These are phyloP conservation scores for Yponomeuta malinellus DNA, from an alignment of 2,888 invertebrate species.

Conservation along the genomic window DNA sequence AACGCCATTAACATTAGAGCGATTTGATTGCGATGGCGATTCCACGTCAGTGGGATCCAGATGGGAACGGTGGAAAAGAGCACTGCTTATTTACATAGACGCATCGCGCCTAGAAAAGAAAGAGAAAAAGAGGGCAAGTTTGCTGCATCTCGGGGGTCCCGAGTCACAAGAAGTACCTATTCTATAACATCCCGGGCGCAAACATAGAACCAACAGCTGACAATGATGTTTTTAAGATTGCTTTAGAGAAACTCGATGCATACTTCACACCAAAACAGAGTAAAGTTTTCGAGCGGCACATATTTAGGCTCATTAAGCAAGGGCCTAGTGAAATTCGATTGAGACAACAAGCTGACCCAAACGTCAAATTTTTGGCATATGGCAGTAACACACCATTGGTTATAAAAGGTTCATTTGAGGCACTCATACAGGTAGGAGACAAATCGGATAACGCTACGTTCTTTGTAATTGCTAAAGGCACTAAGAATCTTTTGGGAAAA, in stretches of 20 bases:
- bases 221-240: conserved; percentile 15
- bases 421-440: not conserved
- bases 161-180: conserved; percentile 27
- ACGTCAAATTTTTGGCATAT: not conserved
- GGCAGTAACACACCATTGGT: conserved; percentile 7
- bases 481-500: conserved; percentile 15
- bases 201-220: conserved; percentile 17
- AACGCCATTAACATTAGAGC: conserved; percentile 7
- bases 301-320: conserved; percentile 30
- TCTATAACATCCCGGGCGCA: conserved; percentile 28
- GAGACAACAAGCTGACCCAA: conserved; percentile 29
- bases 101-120: conserved; percentile 17
- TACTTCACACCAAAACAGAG: conserved; percentile 32
- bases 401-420: conserved; percentile 4
- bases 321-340: conserved; percentile 28
- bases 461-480: conserved; percentile 13
- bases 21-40: conserved; percentile 28
- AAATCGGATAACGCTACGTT: not conserved
- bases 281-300: conserved; percentile 23
- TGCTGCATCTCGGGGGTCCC: conserved; percentile 26
- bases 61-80: conserved; percentile 33
- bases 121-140: conserved; percentile 24
- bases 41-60: conserved; percentile 25
- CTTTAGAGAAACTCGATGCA: conserved; percentile 26
- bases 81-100: conserved; percentile 27